Conservation (phyloP, 37 sponge, comb jelly and placozoan genomes). For the Eunapius fragilis region DNA sequence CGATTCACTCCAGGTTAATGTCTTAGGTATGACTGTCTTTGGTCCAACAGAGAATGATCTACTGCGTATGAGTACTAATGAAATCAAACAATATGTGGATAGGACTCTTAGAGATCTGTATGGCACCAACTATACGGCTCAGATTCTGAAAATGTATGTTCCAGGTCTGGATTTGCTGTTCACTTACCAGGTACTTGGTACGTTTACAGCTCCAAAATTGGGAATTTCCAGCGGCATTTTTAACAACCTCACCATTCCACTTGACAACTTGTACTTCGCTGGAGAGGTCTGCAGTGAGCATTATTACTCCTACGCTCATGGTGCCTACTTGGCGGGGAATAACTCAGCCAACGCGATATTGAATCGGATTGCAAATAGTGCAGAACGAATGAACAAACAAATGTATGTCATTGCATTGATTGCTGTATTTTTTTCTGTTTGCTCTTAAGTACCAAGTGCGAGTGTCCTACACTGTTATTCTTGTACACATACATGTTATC, state of each 20-base stretch:
- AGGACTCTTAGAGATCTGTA: conserved; percentile 53
- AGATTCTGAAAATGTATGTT: conserved; percentile 32
- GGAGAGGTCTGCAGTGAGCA: conserved; percentile 52
- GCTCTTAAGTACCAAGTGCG: too few relatives aligned
- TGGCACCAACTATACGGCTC: not conserved
- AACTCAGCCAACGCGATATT: conserved; percentile 23
- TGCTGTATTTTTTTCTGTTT: not conserved
- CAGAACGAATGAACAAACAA: not conserved
- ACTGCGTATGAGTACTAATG: not conserved
- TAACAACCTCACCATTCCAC: conserved; percentile 2
- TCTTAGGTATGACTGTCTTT: conserved; percentile 30
- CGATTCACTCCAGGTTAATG: not conserved
- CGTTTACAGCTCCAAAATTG: conserved; percentile 8
- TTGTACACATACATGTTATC: too few relatives aligned
- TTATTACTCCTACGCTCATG: conserved; percentile 55
- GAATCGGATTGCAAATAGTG: not conserved
- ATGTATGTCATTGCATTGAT: not conserved
- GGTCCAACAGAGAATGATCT: conserved; percentile 32
- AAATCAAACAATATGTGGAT: conserved; percentile 30
- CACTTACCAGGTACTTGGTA: conserved; percentile 27
- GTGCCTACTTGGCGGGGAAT: conserved; percentile 65
- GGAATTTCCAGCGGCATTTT: conserved; percentile 4
- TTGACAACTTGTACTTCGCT: conserved; percentile 56
- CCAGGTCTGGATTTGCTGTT: conserved; percentile 15
- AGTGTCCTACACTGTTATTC: too few relatives aligned